phyloP scores from a whole-genome alignment of 2,888 invertebrate species.

The Rhagonycha fulva region DNA sequence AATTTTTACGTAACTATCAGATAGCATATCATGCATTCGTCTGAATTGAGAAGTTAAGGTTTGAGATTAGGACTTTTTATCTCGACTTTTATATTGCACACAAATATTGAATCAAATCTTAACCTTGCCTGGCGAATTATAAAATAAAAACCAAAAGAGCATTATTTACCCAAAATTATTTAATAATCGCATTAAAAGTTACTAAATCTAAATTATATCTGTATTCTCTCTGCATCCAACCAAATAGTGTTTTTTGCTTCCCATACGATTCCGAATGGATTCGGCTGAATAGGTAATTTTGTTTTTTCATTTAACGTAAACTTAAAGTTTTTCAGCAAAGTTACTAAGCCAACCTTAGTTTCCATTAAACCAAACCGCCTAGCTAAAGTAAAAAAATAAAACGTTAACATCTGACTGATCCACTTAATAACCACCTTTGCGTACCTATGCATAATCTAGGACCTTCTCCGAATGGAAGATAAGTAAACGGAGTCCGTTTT shows the following conservation, averaged over 20 bases:
- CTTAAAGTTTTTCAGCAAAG: background rate
- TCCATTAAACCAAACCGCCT: background rate
- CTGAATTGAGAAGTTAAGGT: conserved; percentile 28
- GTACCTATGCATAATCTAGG: background rate
- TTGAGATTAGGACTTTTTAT: conserved; percentile 13
- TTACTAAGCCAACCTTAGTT: background rate
- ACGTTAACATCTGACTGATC: background rate
- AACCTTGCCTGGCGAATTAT: background rate
- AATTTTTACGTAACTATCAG: conserved; percentile 27
- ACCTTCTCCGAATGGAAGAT: background rate
- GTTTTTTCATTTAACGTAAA: background rate
- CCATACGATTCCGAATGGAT: background rate
- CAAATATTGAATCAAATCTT: background rate
- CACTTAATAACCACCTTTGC: background rate
- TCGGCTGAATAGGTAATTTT: background rate
- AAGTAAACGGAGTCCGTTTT: background rate
- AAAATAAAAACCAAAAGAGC: background rate
- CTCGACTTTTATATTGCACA: background rate
- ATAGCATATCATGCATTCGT: conserved; percentile 27
- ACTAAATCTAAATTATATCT: background rate
- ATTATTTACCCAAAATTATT: background rate
- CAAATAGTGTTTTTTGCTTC: background rate
- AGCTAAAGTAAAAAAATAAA: background rate
- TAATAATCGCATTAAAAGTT: background rate
- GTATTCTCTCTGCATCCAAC: background rate